Base-by-base conservation (phyloP, 2,797 vertebrate species). In the Phoxinus dragarum region DNA sequence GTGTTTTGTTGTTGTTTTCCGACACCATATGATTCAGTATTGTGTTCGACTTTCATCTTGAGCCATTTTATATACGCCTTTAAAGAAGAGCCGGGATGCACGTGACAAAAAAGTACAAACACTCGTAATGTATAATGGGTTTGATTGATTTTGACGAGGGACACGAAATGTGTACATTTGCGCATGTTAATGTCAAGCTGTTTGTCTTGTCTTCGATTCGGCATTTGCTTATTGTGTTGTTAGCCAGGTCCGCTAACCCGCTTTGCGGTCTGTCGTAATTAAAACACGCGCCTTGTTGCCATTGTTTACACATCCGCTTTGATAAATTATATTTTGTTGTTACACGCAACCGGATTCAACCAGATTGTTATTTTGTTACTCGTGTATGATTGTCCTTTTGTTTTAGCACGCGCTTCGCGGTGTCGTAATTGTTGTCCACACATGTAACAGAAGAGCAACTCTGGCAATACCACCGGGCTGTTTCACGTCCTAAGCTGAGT, bases 1-100 rank as follows among this genome's bases (percentile, higher is more conserved):
- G 87, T 87, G 91, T 93, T 88, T 94, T 94, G 93, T 94, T 93
- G 91, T 94, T 94, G 92, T 94, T 93, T 91, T 93, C 83, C 90
- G 90, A 90, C 84, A 78, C 90, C 69, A 90, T 88, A 82, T 84
- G 87, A 83, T 82, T 75, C 67, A 6, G 80, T 88, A 81, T 80
- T 85, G 90, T 84, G 87, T 88, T 86, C n/a, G 59, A 80, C 91
- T 85, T 83, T 74, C 31, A 82, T 86, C 89, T 91, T 88, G 59
- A 85, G 74, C 56, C 17, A 59, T 76, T 89, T 76, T 44, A 44
- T 83, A 12, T 84, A 81, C 67, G 73, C 86, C 66, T 75, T 54
- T 16, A 67, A 75, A 81, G 83, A 86, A 14, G 31, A 86, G 77
- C 89, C 85, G 92, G 90, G 89, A 95, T 94, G 93, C 91, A 90